Percentiles rank a stretch among this genome's conserved stretches.
Evolutionary conservation across 2,113 vertebrate species (phyloP).

Genomic region (Numenius arquata): DNA sequence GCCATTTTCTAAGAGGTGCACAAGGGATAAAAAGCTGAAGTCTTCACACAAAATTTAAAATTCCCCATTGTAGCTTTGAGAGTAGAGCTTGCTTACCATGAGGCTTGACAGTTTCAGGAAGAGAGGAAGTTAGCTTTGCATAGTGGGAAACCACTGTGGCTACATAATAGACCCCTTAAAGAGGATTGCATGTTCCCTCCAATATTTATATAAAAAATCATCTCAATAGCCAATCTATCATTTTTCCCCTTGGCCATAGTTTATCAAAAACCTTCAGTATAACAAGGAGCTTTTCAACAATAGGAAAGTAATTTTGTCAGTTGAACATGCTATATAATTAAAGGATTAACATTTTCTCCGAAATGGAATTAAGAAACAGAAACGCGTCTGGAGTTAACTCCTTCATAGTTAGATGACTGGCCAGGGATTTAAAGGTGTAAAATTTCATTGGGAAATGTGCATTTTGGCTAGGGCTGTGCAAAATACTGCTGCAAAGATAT

Average conservation of each 20-base stretch:
- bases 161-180: constrained; percentile 5
- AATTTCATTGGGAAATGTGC: background rate
- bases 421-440: constrained; percentile 34
- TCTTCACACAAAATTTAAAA: background rate
- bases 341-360: constrained; percentile 71
- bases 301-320: constrained; percentile 63
- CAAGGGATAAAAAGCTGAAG: background rate
- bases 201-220: background rate
- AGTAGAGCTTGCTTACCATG: background rate
- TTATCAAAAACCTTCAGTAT: constrained; percentile 22
- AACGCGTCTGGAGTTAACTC: constrained; percentile 45
- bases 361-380: constrained; percentile 55
- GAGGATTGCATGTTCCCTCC: background rate
- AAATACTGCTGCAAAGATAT: background rate
- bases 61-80: background rate
- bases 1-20: background rate
- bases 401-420: constrained; percentile 48
- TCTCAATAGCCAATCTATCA: background rate
- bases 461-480: background rate
- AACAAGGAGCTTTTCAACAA: constrained; percentile 40
- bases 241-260: background rate
- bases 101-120: background rate
- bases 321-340: constrained; percentile 68
- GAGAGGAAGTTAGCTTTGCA: background rate
- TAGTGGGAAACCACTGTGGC: background rate